Percentiles rank a stretch among this genome's conserved stretches.
Conservation (phyloP, 2,797 vertebrate species). For the Florisuga fusca region DNA sequence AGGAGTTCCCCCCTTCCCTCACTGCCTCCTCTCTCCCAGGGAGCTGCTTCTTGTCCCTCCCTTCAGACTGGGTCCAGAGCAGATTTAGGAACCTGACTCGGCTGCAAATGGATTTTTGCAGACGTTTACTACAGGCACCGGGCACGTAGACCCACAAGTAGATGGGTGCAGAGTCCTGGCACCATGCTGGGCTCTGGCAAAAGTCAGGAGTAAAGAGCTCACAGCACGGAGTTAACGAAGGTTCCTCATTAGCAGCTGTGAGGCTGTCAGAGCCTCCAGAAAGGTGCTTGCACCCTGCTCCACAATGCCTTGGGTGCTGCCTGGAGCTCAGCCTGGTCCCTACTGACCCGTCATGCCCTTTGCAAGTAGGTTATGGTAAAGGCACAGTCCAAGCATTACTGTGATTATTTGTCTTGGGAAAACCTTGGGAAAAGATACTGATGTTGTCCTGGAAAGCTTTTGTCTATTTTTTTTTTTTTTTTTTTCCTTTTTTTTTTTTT, state of each 20-base stretch:
- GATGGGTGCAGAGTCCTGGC: not conserved
- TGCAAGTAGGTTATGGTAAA: accelerated
- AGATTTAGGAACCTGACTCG: accelerated
- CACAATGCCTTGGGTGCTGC: not conserved
- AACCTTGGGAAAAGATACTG: not conserved
- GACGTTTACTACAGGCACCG: not conserved
- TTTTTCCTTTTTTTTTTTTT: not conserved
- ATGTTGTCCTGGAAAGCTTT: not conserved
- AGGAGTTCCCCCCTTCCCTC: not conserved
- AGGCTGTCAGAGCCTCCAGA: not conserved
- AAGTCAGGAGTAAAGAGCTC: not conserved
- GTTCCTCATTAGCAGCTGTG: accelerated
- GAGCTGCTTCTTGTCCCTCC: not conserved
- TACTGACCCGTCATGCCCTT: accelerated
- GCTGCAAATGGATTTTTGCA: accelerated
- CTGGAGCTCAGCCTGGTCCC: not conserved
- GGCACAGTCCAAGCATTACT: not conserved
- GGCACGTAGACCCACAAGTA: accelerated
- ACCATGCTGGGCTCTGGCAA: not conserved
- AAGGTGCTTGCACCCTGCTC: accelerated
- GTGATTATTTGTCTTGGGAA: not conserved
- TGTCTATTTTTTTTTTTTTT: not conserved
- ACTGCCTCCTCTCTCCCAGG: not conserved
- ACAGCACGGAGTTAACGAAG: accelerated
- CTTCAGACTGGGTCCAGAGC: not conserved